Conservation (phyloP, 2,888 invertebrate species). For the Leptopterna dolabrata region DNA sequence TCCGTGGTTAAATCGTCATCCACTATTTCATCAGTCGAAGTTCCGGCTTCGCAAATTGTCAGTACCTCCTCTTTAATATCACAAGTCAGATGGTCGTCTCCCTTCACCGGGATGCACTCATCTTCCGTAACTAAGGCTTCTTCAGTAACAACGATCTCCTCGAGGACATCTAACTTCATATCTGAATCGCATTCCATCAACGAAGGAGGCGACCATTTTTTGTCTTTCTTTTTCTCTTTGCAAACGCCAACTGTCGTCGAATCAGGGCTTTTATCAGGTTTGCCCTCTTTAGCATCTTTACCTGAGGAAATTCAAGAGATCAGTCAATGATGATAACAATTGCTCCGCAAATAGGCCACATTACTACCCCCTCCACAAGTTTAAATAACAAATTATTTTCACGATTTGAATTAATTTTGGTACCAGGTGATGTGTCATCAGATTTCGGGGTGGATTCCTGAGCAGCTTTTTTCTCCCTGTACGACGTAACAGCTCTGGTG, state of each 20-base stretch:
- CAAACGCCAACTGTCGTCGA: background rate
- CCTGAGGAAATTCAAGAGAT: background rate
- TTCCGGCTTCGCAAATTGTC: background rate
- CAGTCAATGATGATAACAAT: too few relatives aligned
- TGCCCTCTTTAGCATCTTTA: background rate
- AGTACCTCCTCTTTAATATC: background rate
- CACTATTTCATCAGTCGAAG: background rate
- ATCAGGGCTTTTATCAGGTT: background rate
- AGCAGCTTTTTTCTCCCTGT: constrained; percentile 66
- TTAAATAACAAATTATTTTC: too few relatives aligned
- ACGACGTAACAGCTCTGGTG: constrained; percentile 73
- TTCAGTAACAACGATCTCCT: background rate
- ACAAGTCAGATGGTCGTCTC: background rate
- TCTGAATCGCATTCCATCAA: background rate
- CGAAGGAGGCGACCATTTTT: background rate
- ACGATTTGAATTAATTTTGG: too few relatives aligned
- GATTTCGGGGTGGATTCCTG: constrained; percentile 53
- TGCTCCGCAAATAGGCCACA: too few relatives aligned
- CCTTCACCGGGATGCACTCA: background rate
- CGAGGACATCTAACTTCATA: background rate
- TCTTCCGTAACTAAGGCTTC: background rate
- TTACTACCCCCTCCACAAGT: too few relatives aligned
- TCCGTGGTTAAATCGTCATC: background rate
- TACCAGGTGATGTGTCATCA: background rate
- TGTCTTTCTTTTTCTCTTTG: constrained; percentile 8